Evolutionary conservation across 2,888 invertebrate genomes (phyloP), one percentile per base, ranked within the genome.

Genomic region (Drosophila ochracea): DNA sequence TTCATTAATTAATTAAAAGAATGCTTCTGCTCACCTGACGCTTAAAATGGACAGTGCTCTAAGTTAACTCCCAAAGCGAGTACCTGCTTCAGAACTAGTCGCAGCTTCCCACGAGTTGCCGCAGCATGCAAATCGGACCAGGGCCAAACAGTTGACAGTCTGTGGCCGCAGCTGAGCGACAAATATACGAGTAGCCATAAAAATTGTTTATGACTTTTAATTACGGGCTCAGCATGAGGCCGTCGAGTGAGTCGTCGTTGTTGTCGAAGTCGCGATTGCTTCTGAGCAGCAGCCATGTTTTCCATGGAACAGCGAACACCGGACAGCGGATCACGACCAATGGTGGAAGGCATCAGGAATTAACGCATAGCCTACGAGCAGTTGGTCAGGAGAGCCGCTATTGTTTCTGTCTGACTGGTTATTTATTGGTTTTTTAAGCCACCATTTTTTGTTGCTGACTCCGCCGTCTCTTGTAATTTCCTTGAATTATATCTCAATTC

Each of bases 401-500:
- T 73, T 80, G 69, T 88, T 76, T 82, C 77, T 83, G 75, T 83
- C 68, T 71, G 62, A 49, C 70, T 39, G 50, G 52, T 85, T 76
- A 80, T 85, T 85, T 85, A 89, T 89, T 78, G 50, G 65, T 75
- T 85, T 84, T 88, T 84, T 76, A 85, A 87, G 84, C 78, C 84
- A 66, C 84, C 87, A 82, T 86, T 85, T 85, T 60, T 41, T 16
- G 47, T 47, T 25, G 25, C 47, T 47, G 21, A 25, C 47, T 66
- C 76, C 62, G 74, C 68, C 66, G 68, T 69, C 82, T 81, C 16
- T 78, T 89, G 76, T 86, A 86, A 89, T 77, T 89, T 83, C 89
- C 76, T 83, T 90, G 89, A 91, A 88, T 90, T 90, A 91, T 91
- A 89, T 90, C 91, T 90, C 91, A 82, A 90, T 91, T 90, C 81